phyloP scores from a whole-genome alignment of 2,888 invertebrate genomes.

The Hartigia nigra region DNA sequence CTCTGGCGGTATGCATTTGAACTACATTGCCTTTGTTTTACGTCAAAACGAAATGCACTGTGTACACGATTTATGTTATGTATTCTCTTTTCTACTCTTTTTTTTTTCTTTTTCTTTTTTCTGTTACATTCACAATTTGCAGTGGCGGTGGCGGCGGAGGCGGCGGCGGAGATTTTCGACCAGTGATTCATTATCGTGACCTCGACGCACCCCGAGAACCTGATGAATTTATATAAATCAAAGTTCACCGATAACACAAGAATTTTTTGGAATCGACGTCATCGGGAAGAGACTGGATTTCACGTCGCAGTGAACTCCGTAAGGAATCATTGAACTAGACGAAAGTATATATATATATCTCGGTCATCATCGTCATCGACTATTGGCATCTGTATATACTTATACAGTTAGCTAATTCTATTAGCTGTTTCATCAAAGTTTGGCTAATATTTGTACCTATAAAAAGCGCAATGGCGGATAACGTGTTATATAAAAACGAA shows the following conservation, averaged over 20 bases:
- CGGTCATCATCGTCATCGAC: not conserved
- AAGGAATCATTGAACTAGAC: not conserved
- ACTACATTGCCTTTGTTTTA: constrained; percentile 34
- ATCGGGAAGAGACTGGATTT: not conserved
- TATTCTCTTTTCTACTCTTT: constrained; percentile 19
- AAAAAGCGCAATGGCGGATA: not conserved
- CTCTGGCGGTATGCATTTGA: not conserved
- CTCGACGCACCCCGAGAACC: constrained; percentile 93
- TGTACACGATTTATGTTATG: constrained; percentile 19
- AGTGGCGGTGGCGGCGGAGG: constrained; percentile 76
- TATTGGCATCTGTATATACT: not conserved
- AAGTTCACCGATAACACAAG: not conserved
- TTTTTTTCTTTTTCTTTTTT: constrained; percentile 18
- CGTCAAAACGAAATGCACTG: constrained; percentile 14
- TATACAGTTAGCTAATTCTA: not conserved
- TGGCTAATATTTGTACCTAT: not conserved
- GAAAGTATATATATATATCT: not conserved
- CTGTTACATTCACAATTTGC: constrained; percentile 63
- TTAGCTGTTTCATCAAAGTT: not conserved
- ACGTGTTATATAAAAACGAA: not conserved
- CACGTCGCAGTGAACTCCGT: not conserved
- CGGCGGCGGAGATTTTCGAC: constrained; percentile 81
- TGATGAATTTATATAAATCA: constrained; percentile 81
- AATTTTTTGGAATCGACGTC: not conserved
- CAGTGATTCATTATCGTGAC: constrained; percentile 92